Percentiles rank a stretch among this genome's conserved stretches.
Evolutionary conservation across 1,140 invertebrate species (phyloP).

Genomic region (Heliothis subflexa): DNA sequence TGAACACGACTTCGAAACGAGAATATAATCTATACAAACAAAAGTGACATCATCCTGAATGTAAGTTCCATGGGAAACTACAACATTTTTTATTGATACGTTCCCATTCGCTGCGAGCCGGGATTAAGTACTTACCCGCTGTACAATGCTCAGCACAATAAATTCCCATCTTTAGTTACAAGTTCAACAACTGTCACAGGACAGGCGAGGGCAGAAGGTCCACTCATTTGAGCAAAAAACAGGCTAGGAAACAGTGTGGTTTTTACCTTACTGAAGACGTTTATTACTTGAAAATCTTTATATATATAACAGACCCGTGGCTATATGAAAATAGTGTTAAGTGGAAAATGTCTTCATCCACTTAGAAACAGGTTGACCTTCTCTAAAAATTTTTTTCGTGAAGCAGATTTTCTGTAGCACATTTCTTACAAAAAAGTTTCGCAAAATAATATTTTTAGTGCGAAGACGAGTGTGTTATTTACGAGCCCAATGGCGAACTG

Average conservation of each 20-base stretch:
- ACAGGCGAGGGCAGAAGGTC: neutral
- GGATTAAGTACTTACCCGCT: slow-evolving; percentile 13
- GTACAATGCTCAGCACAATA: slow-evolving; percentile 13
- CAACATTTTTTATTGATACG: slow-evolving; percentile 26
- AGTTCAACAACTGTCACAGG: neutral
- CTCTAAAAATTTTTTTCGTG: neutral
- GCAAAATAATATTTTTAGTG: slow-evolving; percentile 37
- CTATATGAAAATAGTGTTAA: no score
- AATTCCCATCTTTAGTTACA: slow-evolving; percentile 20
- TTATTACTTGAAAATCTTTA: no score
- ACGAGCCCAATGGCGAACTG: slow-evolving; percentile 9
- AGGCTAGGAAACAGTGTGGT: no score
- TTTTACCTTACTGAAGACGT: no score
- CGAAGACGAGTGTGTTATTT: slow-evolving; percentile 35
- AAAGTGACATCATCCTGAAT: neutral
- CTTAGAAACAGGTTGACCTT: no score
- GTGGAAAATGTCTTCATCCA: no score
- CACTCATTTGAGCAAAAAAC: neutral
- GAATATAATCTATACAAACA: neutral
- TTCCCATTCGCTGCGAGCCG: neutral
- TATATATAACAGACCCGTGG: no score
- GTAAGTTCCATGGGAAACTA: neutral
- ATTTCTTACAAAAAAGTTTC: neutral
- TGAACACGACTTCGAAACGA: no score
- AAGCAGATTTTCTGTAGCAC: neutral